phyloP scores from a whole-genome alignment of 2,113 vertebrate genomes.

The Cebidichthys violaceus region DNA sequence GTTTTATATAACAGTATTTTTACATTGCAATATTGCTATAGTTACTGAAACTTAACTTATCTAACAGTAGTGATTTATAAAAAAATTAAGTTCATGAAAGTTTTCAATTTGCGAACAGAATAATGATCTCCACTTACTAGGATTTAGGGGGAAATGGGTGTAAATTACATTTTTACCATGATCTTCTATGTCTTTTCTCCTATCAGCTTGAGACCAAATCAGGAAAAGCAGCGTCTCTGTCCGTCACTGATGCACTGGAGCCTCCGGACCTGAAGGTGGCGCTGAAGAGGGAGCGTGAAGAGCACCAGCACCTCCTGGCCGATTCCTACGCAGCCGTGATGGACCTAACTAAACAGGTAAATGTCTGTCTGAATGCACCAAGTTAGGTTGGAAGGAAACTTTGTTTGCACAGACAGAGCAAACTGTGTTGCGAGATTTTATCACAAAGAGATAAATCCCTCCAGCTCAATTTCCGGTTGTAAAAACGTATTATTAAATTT shows the following conservation, averaged over 20 bases:
- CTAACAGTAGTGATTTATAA: not conserved
- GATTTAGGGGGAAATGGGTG: not conserved
- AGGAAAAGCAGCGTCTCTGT: slow-evolving; percentile 82
- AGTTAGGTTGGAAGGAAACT: not conserved
- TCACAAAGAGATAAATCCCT: not conserved
- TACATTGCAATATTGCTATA: not conserved
- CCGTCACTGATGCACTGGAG: slow-evolving; percentile 76
- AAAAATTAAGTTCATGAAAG: too few species aligned
- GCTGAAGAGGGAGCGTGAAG: slow-evolving; percentile 92
- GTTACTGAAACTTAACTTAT: not conserved
- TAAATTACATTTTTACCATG: not conserved
- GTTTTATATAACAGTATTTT: not conserved
- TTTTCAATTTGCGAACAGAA: not conserved
- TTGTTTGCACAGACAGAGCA: not conserved
- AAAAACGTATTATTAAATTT: not conserved
- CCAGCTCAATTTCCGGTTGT: not conserved
- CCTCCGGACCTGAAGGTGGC: slow-evolving; percentile 91
- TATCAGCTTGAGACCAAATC: slow-evolving; percentile 91
- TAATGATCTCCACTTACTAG: not conserved
- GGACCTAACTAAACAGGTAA: slow-evolving; percentile 95
- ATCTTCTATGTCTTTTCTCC: not conserved
- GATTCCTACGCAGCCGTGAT: slow-evolving; percentile 97
- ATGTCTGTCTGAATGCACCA: not conserved
- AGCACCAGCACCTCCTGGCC: slow-evolving; percentile 95
- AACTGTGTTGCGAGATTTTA: not conserved